Evolutionary conservation across 2,888 invertebrate genomes (phyloP).

Genomic region (Marasmarcha lunaedactyla): DNA sequence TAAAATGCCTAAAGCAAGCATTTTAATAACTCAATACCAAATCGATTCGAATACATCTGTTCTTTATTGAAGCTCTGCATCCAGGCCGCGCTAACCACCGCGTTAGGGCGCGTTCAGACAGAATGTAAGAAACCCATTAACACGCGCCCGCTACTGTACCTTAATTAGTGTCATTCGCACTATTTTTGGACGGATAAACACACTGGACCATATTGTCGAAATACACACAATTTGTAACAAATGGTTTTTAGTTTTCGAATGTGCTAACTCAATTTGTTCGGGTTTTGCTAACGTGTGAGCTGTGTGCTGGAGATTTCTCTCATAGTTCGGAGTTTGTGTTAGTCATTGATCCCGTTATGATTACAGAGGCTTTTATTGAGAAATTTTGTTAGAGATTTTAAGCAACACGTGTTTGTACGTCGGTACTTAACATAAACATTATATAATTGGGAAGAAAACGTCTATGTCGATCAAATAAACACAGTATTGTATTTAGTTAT

Average conservation of each 20-base stretch:
- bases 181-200: slow-evolving; percentile 66
- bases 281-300: slow-evolving; percentile 66
- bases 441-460: too few relatives aligned
- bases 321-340: slow-evolving; percentile 27
- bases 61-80: too few relatives aligned
- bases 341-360: slow-evolving; percentile 22
- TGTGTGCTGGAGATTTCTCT: slow-evolving; percentile 33
- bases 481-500: too few relatives aligned
- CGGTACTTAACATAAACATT: too few relatives aligned
- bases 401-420: too few relatives aligned
- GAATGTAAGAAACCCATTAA: slow-evolving; percentile 49
- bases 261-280: slow-evolving; percentile 66
- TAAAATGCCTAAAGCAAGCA: background rate
- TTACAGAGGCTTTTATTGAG: slow-evolving; percentile 25
- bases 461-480: too few relatives aligned
- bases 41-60: background rate
- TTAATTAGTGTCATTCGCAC: slow-evolving; percentile 68
- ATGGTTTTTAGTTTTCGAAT: slow-evolving; percentile 40
- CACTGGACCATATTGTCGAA: slow-evolving; percentile 53
- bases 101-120: background rate
- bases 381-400: too few relatives aligned
- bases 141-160: slow-evolving; percentile 43
- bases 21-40: background rate
- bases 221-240: slow-evolving; percentile 54
- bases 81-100: slow-evolving; percentile 1